phyloP scores from a whole-genome alignment of 2,888 invertebrate species.

The Ophioninae sp. region DNA sequence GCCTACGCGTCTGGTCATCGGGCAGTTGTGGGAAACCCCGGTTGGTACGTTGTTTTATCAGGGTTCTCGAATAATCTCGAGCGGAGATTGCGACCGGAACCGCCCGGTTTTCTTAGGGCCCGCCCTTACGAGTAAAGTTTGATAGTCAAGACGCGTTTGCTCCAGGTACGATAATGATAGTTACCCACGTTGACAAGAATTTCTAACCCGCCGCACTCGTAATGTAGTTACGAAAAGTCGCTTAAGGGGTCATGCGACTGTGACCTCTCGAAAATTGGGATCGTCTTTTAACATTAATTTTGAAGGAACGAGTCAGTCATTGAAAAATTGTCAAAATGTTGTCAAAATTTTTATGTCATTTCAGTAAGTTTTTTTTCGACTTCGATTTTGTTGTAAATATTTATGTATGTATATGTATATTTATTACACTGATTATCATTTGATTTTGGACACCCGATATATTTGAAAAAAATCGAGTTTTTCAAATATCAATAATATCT shows the following conservation, averaged over 20 bases:
- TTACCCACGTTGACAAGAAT: neutral
- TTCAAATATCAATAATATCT: no score
- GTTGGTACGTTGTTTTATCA: neutral
- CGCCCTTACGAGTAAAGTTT: neutral
- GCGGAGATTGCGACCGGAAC: neutral
- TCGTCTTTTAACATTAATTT: no score
- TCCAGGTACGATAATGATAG: neutral
- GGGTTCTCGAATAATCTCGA: neutral
- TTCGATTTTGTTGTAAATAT: neutral
- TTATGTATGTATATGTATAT: neutral
- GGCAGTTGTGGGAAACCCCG: neutral
- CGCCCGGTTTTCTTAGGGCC: neutral
- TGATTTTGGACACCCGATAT: no score
- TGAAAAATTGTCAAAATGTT: no score
- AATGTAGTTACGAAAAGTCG: neutral
- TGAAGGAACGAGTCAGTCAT: no score
- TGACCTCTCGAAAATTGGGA: no score
- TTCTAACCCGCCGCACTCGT: neutral
- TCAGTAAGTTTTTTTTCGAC: no score
- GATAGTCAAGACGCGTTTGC: neutral
- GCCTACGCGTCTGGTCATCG: neutral
- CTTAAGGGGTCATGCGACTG: neutral
- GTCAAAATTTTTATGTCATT: no score
- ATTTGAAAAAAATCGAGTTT: no score
- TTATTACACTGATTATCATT: no score